Conservation (phyloP, 1,140 invertebrate species). For the Littorina saxatilis region DNA sequence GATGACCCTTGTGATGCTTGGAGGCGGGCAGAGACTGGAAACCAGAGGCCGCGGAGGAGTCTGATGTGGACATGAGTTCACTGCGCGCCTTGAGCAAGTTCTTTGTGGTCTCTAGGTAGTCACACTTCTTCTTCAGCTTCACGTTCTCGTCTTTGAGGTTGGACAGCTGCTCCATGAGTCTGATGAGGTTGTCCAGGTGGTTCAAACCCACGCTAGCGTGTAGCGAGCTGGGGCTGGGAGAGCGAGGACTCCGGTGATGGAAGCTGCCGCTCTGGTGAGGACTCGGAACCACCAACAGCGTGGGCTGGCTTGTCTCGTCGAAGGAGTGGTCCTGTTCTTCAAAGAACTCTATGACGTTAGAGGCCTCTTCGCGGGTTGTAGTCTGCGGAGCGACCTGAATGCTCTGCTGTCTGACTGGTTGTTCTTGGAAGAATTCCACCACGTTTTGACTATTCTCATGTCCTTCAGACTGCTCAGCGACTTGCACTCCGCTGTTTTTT, state of each 20-base stretch:
- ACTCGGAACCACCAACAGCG: constrained; percentile 32
- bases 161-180: constrained; percentile 85
- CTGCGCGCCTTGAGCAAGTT: constrained; percentile 78
- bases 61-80: constrained; percentile 49
- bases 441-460: constrained; percentile 55
- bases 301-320: constrained; percentile 4
- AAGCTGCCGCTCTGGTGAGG: constrained; percentile 36
- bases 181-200: constrained; percentile 85
- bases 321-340: constrained; percentile 57
- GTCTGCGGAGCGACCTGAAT: constrained; percentile 46
- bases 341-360: constrained; percentile 68
- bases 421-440: constrained; percentile 69
- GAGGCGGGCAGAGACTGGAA: constrained; percentile 56
- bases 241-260: constrained; percentile 52
- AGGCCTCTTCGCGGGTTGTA: constrained; percentile 48
- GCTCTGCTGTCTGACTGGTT: constrained; percentile 51
- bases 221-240: constrained; percentile 64
- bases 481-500: constrained; percentile 45
- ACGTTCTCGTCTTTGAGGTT: constrained; percentile 84
- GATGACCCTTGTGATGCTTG: constrained; percentile 50
- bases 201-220: constrained; percentile 79
- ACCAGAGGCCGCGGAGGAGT: constrained; percentile 44
- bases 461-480: constrained; percentile 46
- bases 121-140: constrained; percentile 81
- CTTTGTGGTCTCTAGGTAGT: constrained; percentile 85